These are phyloP conservation scores for Urosaurus nigricauda DNA, from an alignment of 2,797 vertebrate species.

Conservation along the genomic window DNA sequence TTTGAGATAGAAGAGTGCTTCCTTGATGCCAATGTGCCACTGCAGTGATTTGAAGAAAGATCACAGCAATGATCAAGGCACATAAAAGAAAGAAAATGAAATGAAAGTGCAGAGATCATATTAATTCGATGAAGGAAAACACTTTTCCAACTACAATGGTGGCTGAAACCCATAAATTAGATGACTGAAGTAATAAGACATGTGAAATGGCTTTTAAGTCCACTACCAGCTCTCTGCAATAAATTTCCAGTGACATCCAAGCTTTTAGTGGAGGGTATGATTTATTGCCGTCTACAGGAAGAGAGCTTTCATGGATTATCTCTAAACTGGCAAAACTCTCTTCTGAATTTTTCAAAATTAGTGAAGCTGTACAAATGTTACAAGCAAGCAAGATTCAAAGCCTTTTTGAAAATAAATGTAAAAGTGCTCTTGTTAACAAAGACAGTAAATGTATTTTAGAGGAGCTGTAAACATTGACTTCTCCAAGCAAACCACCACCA, in stretches of 20 bases:
- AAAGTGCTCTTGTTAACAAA: constrained; percentile 56
- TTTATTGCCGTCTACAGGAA: constrained; percentile 82
- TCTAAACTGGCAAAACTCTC: constrained; percentile 83
- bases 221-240: constrained; percentile 80
- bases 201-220: constrained; percentile 85
- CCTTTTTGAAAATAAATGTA: constrained; percentile 26
- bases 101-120: constrained; percentile 74
- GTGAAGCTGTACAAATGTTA: constrained; percentile 74
- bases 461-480: constrained; percentile 25
- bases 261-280: constrained; percentile 82
- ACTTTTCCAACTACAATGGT: constrained; percentile 76
- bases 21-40: constrained; percentile 52
- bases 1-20: constrained; percentile 54
- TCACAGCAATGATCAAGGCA: constrained; percentile 4
- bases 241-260: constrained; percentile 84
- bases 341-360: constrained; percentile 83
- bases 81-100: constrained; percentile 50
- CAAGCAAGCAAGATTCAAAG: constrained; percentile 71
- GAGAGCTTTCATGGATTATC: constrained; percentile 83
- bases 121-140: constrained; percentile 79
- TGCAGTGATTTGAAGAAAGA: constrained; percentile 10
- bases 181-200: constrained; percentile 84
- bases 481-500: background rate
- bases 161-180: constrained; percentile 82
- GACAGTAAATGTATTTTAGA: constrained; percentile 53